A percentile compares a stretch with the other conserved stretches of the same genome.
phyloP scores from a whole-genome alignment of 2,888 invertebrate species.

The Melanchra persicariae region DNA sequence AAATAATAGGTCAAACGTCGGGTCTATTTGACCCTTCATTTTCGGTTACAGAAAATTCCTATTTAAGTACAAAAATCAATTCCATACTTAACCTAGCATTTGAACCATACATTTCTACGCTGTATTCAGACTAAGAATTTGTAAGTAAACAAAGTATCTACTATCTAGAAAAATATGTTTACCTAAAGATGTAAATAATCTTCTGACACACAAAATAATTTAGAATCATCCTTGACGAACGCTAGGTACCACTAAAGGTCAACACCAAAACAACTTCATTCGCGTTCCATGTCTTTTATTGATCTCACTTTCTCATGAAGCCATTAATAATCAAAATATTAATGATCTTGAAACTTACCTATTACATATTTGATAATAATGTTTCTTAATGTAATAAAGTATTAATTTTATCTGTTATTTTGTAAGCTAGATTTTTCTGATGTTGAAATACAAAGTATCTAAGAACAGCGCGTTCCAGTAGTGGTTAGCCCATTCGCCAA shows the following conservation, averaged over 20 bases:
- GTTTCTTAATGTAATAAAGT: neutral
- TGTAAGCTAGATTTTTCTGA: neutral
- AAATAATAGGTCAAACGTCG: no score
- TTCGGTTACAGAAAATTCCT: neutral
- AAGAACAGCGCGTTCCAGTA: constrained; percentile 32
- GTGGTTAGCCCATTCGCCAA: neutral
- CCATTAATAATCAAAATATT: neutral
- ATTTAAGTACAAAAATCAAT: constrained; percentile 17
- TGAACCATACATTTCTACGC: neutral
- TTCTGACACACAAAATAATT: neutral
- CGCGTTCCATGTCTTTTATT: constrained; percentile 30
- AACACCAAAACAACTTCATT: neutral
- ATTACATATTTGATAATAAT: neutral
- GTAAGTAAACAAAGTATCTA: constrained; percentile 12
- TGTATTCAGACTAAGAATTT: neutral
- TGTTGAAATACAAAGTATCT: neutral
- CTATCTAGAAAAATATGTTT: neutral
- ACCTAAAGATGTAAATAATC: neutral
- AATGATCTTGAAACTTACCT: neutral
- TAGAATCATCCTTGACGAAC: neutral
- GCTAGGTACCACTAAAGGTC: no score
- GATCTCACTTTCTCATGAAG: neutral
- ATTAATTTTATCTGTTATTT: neutral
- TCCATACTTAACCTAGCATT: constrained; percentile 35
- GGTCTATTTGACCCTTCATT: constrained; percentile 7